Conservation (phyloP, 2,113 vertebrate species). For the Psilopsiagon aymara region DNA sequence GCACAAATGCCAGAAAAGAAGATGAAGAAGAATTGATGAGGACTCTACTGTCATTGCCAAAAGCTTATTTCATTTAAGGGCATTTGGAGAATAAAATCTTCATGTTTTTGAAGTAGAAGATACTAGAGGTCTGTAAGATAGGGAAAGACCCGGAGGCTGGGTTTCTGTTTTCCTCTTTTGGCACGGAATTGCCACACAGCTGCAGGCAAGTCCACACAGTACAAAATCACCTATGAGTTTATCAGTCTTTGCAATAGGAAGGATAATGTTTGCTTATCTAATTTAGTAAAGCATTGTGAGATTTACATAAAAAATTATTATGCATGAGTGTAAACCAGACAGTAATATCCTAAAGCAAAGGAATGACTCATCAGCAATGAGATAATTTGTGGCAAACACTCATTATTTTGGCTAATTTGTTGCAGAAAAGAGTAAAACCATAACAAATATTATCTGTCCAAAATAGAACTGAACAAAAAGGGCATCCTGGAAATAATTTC, state of each 20-base stretch:
- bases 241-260: background rate
- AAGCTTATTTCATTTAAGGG: background rate
- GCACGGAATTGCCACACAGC: background rate
- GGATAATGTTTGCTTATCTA: background rate
- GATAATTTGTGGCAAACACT: conserved; percentile 33
- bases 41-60: background rate
- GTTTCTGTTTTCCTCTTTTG: background rate
- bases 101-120: background rate
- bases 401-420: conserved; percentile 13
- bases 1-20: background rate
- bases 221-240: background rate
- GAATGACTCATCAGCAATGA: conserved; percentile 21
- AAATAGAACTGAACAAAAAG: conserved; percentile 37
- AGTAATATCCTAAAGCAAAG: background rate
- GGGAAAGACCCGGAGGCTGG: accelerated
- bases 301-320: background rate
- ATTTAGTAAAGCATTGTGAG: background rate
- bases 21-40: background rate
- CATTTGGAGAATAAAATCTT: background rate
- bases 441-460: conserved; percentile 31
- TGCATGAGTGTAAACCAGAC: background rate
- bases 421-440: conserved; percentile 39
- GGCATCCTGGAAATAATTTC: conserved; percentile 43
- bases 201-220: background rate
- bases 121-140: background rate